A percentile compares a stretch with the other conserved stretches of the same genome.
Conservation (phyloP, 2,888 invertebrate species). For the Ramazzottius varieornatus region DNA sequence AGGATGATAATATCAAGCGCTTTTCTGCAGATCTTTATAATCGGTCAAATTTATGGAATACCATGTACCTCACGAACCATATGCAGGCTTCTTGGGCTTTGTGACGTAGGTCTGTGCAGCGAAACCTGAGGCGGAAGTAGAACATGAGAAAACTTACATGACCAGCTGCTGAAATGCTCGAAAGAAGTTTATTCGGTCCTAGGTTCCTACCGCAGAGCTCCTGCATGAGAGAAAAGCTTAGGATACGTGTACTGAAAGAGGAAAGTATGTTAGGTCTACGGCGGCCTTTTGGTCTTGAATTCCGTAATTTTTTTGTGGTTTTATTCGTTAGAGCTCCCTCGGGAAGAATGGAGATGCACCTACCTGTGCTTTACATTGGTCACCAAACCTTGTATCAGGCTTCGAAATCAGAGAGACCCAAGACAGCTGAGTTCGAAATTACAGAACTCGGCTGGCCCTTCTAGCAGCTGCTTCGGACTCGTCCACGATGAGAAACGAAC, state of each 20-base stretch:
- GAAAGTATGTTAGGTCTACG: too few relatives aligned
- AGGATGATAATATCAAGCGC: too few relatives aligned
- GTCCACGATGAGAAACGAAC: slow-evolving; percentile 52
- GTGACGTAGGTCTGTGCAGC: slow-evolving; percentile 16
- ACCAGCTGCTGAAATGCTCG: slow-evolving; percentile 87
- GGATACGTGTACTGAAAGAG: too few relatives aligned
- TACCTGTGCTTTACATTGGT: slow-evolving; percentile 82
- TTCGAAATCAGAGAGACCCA: slow-evolving; percentile 86
- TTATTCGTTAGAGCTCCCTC: slow-evolving; percentile 24
- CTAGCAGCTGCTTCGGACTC: slow-evolving; percentile 80
- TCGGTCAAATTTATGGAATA: too few relatives aligned
- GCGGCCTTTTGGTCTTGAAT: too few relatives aligned
- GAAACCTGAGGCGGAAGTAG: slow-evolving; percentile 44
- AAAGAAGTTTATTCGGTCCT: slow-evolving; percentile 88
- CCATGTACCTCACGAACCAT: too few relatives aligned
- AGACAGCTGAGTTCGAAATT: too few relatives aligned
- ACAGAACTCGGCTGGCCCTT: slow-evolving; percentile 78
- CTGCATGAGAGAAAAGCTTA: slow-evolving; percentile 68
- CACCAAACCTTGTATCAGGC: slow-evolving; percentile 43
- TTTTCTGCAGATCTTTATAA: too few relatives aligned
- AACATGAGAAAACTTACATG: slow-evolving; percentile 82
- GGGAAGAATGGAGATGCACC: slow-evolving; percentile 80
- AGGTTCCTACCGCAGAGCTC: slow-evolving; percentile 81
- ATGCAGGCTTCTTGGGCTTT: too few relatives aligned
- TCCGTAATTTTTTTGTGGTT: too few relatives aligned